Evolutionary conservation across 2,113 vertebrate species (phyloP).

Genomic region (Hippopotamus amphibius): DNA sequence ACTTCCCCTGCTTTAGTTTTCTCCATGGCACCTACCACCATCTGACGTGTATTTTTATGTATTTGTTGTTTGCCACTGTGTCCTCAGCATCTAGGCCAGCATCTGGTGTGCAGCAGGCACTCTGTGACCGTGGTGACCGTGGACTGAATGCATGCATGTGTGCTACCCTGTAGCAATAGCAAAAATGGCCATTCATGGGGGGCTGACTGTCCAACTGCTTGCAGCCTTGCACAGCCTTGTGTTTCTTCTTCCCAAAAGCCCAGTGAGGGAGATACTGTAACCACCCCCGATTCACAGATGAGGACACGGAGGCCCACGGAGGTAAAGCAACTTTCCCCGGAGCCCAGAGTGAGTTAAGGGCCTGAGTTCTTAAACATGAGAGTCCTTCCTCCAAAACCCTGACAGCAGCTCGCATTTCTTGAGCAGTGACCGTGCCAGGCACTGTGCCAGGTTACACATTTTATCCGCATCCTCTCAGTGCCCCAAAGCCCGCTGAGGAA

Average conservation of each 20-base stretch:
- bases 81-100: neutral
- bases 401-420: neutral
- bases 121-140: rapidly evolving
- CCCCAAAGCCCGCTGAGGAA: neutral
- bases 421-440: neutral
- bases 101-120: neutral
- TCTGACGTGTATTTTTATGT: neutral
- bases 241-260: neutral
- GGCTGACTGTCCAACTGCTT: neutral
- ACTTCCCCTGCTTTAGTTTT: neutral
- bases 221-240: neutral
- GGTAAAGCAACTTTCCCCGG: neutral
- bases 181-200: rapidly evolving
- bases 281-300: neutral
- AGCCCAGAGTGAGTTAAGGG: neutral
- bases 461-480: neutral
- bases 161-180: neutral
- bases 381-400: neutral
- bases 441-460: neutral
- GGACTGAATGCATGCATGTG: rapidly evolving
- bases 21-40: neutral
- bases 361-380: neutral
- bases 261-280: neutral
- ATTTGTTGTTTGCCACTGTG: neutral
- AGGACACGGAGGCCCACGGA: neutral